These are phyloP conservation scores for Drosophila elegans DNA, from an alignment of 1,140 invertebrate genomes.

Conservation along the genomic window DNA sequence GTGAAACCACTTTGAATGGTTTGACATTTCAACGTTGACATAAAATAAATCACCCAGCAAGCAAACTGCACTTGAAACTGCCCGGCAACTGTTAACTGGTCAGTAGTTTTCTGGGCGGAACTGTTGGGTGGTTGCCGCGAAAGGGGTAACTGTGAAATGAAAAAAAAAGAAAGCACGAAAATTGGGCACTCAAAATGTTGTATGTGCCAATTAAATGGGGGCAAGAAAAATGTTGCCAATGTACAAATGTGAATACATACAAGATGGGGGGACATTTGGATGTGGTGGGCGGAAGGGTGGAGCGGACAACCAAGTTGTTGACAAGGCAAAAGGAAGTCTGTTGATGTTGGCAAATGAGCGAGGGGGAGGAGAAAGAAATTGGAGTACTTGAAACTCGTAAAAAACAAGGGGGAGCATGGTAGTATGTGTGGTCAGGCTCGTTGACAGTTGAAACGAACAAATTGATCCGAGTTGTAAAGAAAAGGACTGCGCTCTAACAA, in stretches of 20 bases:
- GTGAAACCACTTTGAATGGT: conserved; percentile 83
- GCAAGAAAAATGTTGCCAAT: conserved; percentile 74
- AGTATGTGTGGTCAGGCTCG: conserved; percentile 41
- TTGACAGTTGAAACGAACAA: conserved; percentile 52
- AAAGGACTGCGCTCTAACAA: conserved; percentile 12
- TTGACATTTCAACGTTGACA: conserved; percentile 84
- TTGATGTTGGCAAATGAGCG: conserved; percentile 52
- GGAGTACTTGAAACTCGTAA: conserved; percentile 45
- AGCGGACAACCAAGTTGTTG: conserved; percentile 32
- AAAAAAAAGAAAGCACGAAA: conserved; percentile 32
- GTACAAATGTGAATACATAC: conserved; percentile 65
- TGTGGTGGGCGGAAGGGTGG: not conserved
- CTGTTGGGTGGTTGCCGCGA: not conserved
- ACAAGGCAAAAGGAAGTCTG: conserved; percentile 50
- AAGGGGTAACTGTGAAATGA: conserved; percentile 31
- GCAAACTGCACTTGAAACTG: conserved; percentile 74
- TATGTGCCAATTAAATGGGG: conserved; percentile 75
- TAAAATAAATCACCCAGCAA: conserved; percentile 80
- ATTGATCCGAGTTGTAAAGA: conserved; percentile 27
- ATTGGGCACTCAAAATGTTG: conserved; percentile 71
- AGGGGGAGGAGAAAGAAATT: conserved; percentile 26
- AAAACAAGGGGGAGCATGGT: conserved; percentile 17
- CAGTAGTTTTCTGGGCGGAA: conserved; percentile 39
- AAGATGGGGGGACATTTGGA: conserved; percentile 3
- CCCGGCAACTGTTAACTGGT: conserved; percentile 55